Percentiles rank a stretch among this genome's conserved stretches.
These are phyloP conservation scores for Heliconius hewitsoni DNA, from an alignment of 1,140 invertebrate species.

Conservation along the genomic window DNA sequence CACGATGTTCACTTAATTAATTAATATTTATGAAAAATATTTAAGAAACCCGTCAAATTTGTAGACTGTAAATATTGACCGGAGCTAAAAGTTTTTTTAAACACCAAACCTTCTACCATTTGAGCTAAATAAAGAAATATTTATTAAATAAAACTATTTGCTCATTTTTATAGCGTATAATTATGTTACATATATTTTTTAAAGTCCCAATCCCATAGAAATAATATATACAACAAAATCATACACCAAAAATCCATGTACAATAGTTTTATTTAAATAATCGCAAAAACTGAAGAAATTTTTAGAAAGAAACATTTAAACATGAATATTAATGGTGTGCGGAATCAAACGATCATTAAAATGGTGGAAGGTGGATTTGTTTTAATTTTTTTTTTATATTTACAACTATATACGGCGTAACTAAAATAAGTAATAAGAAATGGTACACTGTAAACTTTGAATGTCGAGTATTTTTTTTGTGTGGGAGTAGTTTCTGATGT, in stretches of 20 bases:
- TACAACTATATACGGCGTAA: too few relatives aligned
- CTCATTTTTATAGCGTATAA: not conserved
- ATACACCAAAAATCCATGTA: not conserved
- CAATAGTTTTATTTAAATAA: not conserved
- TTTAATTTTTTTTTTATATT: too few relatives aligned
- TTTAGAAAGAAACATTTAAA: not conserved
- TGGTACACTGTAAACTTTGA: too few relatives aligned
- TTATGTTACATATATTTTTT: not conserved
- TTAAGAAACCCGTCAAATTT: constrained; percentile 5
- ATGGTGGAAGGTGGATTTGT: too few relatives aligned
- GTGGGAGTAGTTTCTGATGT: too few relatives aligned
- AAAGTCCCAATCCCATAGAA: not conserved
- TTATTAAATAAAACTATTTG: not conserved
- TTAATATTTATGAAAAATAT: not conserved
- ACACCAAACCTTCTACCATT: not conserved
- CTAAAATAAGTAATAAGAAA: too few relatives aligned
- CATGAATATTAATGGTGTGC: not conserved
- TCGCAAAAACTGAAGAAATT: not conserved
- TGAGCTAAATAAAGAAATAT: not conserved
- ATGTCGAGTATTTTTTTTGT: too few relatives aligned
- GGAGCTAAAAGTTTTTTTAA: not conserved
- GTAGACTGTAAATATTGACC: not conserved
- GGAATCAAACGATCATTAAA: too few relatives aligned
- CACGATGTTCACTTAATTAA: constrained; percentile 1
- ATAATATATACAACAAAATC: not conserved